Evolutionary conservation across 2,797 vertebrate species (phyloP).

Genomic region (Garrulus glandarius): DNA sequence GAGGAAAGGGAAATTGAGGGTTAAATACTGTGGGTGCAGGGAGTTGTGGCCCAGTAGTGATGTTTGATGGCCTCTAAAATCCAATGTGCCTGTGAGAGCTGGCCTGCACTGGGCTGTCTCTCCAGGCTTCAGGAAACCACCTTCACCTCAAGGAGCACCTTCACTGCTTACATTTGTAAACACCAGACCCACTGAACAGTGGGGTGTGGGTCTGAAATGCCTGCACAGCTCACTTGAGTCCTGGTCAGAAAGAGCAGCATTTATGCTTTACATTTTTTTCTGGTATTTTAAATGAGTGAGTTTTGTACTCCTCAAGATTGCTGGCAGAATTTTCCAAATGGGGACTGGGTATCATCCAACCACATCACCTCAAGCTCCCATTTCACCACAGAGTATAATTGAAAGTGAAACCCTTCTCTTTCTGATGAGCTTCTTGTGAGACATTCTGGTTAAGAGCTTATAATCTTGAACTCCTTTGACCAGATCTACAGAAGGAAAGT

Average conservation of each 20-base stretch:
- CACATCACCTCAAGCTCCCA: background rate
- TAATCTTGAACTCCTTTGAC: background rate
- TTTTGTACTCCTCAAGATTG: background rate
- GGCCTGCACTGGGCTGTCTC: background rate
- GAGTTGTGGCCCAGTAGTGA: background rate
- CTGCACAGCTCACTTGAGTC: background rate
- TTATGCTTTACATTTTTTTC: background rate
- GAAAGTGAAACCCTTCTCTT: background rate
- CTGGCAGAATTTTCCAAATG: background rate
- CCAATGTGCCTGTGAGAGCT: fast-evolving
- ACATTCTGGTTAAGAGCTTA: background rate
- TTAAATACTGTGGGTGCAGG: background rate
- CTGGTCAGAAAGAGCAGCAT: background rate
- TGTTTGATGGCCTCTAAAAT: background rate
- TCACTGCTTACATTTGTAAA: background rate
- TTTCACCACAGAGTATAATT: background rate
- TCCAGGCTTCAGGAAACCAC: background rate
- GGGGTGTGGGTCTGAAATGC: background rate
- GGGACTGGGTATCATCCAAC: background rate
- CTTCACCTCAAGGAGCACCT: background rate
- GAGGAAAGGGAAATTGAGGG: background rate
- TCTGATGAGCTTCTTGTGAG: background rate
- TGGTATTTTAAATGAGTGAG: background rate
- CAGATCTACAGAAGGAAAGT: background rate
- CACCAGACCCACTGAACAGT: background rate